Conservation (phyloP, 2,888 invertebrate genomes). For the Ptilodon capucinus region DNA sequence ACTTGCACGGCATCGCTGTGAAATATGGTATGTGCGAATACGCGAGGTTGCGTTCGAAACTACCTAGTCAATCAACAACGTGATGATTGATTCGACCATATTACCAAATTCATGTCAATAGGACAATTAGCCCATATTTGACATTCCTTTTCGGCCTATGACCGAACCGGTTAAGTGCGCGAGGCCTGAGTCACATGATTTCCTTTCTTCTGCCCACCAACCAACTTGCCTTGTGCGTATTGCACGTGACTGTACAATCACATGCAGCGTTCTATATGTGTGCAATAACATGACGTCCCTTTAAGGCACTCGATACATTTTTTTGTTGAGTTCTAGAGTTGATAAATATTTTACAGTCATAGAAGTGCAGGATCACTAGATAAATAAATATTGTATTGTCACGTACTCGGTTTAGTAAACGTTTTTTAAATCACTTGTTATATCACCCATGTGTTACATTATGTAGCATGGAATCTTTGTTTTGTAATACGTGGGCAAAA, state of each 20-base stretch:
- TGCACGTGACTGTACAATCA: neutral
- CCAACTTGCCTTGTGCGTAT: neutral
- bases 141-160: neutral
- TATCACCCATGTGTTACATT: neutral
- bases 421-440: neutral
- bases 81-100: neutral
- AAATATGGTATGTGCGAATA: no score
- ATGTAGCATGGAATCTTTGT: slow-evolving; percentile 20
- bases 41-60: no score
- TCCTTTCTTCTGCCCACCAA: slow-evolving; percentile 19
- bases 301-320: no score
- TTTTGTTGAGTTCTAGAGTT: no score
- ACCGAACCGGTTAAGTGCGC: slow-evolving; percentile 2
- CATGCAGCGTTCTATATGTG: neutral
- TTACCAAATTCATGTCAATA: neutral
- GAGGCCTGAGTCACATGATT: slow-evolving; percentile 4
- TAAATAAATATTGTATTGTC: no score
- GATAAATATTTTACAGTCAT: no score
- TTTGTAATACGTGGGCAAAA: slow-evolving; percentile 20
- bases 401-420: neutral
- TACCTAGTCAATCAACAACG: neutral
- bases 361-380: no score
- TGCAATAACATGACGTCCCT: neutral
- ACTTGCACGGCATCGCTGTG: no score
- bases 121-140: neutral